These are phyloP conservation scores for Psilopogon haemacephalus DNA, from an alignment of 2,113 vertebrate genomes.

Conservation along the genomic window DNA sequence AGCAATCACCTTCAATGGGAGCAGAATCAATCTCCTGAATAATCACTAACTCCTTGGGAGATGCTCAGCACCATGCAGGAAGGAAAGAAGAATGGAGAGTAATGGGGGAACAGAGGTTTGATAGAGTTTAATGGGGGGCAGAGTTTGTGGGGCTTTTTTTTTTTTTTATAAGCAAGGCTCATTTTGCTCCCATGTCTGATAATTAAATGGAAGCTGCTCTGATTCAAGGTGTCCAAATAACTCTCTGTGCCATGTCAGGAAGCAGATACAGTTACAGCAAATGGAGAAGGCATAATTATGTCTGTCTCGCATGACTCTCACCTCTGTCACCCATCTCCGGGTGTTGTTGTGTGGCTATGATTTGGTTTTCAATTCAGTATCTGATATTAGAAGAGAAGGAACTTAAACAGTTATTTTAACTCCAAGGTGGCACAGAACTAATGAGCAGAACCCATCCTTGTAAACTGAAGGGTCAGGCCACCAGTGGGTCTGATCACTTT, in stretches of 20 bases:
- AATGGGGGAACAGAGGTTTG: not conserved
- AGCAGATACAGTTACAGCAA: not conserved
- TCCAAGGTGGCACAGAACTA: not conserved
- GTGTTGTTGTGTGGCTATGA: not conserved
- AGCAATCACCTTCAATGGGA: constrained; percentile 35
- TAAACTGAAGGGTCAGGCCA: not conserved
- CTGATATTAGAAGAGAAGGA: not conserved
- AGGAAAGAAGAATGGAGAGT: not conserved
- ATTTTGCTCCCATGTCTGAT: not conserved
- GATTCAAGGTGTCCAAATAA: not conserved
- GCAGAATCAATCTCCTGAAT: constrained; percentile 36
- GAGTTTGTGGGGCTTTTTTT: rapidly evolving
- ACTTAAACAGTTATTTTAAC: not conserved
- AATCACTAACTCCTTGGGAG: constrained; percentile 1
- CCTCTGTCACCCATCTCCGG: not conserved
- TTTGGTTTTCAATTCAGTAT: not conserved
- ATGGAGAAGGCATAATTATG: not conserved
- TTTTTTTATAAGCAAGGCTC: not conserved
- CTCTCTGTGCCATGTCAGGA: not conserved
- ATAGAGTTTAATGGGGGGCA: too few relatives aligned
- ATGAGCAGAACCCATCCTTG: not conserved
- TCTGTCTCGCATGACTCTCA: not conserved
- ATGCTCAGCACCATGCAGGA: constrained; percentile 7
- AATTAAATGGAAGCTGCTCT: not conserved
- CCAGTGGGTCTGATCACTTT: not conserved